Conservation (phyloP, 2,797 vertebrate species). For the Alectoris magna region DNA sequence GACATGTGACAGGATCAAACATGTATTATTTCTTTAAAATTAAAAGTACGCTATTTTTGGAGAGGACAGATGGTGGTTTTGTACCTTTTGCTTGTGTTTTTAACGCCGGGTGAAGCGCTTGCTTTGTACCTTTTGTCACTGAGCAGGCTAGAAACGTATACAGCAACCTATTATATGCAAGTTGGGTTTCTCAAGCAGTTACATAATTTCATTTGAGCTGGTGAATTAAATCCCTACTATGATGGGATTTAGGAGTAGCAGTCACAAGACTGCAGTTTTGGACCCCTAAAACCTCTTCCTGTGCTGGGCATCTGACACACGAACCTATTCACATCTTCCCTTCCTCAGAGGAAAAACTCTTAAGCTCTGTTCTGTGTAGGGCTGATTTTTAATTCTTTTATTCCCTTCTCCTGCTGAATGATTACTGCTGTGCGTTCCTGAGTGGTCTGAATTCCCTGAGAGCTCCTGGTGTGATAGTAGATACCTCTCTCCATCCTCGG, state of each 20-base stretch:
- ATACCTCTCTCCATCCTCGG: neutral
- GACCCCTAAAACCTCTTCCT: neutral
- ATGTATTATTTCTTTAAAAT: neutral
- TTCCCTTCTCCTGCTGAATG: neutral
- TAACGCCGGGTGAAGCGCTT: neutral
- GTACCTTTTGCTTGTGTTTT: constrained; percentile 27
- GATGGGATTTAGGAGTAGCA: neutral
- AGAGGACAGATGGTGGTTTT: neutral
- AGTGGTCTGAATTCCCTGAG: neutral
- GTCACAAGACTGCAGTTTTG: neutral
- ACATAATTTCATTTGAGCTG: neutral
- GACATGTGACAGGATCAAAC: neutral
- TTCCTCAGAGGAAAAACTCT: neutral
- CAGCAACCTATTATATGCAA: neutral
- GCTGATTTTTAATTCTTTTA: neutral
- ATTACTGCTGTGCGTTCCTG: neutral
- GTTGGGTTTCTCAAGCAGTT: neutral
- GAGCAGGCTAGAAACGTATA: neutral
- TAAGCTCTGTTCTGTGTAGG: neutral
- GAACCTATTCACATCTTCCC: neutral
- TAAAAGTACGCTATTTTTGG: neutral
- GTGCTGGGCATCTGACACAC: neutral
- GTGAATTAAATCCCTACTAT: neutral
- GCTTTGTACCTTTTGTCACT: neutral
- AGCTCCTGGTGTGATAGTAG: neutral